Conservation (phyloP, 2,797 vertebrate species). For the Sebastes steindachneri region DNA sequence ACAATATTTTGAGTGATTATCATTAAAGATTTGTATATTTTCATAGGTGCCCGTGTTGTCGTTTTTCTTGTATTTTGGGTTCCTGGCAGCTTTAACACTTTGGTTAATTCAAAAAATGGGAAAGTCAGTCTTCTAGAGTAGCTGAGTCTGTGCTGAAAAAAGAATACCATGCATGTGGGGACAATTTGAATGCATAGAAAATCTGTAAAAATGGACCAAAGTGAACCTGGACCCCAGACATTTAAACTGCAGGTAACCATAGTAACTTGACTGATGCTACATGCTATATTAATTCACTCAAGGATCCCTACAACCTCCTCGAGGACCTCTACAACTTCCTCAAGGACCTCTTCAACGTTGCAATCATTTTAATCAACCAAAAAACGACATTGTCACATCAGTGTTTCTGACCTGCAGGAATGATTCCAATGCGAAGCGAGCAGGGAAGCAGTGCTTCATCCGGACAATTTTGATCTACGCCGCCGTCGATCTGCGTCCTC, state of each 20-base stretch:
- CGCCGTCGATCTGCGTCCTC: slow-evolving; percentile 86
- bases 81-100: neutral
- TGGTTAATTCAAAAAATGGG: neutral
- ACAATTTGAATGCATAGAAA: neutral
- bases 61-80: neutral
- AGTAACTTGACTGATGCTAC: no score
- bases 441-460: slow-evolving; percentile 85
- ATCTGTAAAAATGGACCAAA: neutral
- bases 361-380: no score
- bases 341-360: no score
- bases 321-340: no score
- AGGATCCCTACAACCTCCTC: no score
- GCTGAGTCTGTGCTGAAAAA: neutral
- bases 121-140: neutral
- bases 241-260: no score
- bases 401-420: slow-evolving; percentile 89
- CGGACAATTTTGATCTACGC: slow-evolving; percentile 86
- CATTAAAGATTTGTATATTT: neutral
- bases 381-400: no score
- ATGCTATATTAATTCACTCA: no score
- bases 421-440: slow-evolving; percentile 92
- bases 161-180: neutral
- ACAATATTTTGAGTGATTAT: neutral
- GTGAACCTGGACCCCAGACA: neutral
- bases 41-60: neutral